Percentiles rank a stretch among this genome's conserved stretches.
These are phyloP conservation scores for Neodiprion virginianus DNA, from an alignment of 1,140 invertebrate species.

Conservation along the genomic window DNA sequence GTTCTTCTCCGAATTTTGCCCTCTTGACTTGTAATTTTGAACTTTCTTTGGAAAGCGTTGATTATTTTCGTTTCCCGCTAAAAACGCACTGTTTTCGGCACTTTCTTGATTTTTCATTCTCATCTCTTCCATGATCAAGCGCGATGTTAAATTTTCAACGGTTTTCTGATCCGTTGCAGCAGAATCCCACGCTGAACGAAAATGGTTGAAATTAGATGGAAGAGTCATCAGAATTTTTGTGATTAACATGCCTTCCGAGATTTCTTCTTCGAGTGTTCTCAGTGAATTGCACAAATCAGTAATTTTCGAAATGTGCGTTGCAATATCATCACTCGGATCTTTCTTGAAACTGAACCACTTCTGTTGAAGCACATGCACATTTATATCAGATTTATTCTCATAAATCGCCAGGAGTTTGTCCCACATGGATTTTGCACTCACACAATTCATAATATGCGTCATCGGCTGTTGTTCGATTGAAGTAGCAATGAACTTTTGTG, in stretches of 20 bases:
- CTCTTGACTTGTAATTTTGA: constrained; percentile 19
- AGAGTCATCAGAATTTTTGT: constrained; percentile 44
- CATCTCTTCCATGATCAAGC: constrained; percentile 6
- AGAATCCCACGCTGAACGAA: constrained; percentile 39
- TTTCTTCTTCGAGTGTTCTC: constrained; percentile 34
- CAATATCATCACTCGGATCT: constrained; percentile 23
- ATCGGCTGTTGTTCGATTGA: constrained; percentile 37
- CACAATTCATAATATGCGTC: constrained; percentile 37
- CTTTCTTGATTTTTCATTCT: constrained; percentile 11
- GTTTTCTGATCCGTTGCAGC: constrained; percentile 37
- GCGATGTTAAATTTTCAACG: constrained; percentile 31
- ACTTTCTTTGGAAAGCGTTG: constrained; percentile 16
- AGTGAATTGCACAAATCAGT: constrained; percentile 28
- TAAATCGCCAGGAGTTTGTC: constrained; percentile 32
- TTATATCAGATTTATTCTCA: constrained; percentile 27
- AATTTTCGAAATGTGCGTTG: background rate
- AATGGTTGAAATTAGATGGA: constrained; percentile 38
- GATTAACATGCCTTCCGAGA: constrained; percentile 39
- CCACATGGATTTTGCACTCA: constrained; percentile 33
- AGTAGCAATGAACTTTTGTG: constrained; percentile 38
- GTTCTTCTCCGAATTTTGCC: too few species aligned
- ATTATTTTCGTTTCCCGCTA: constrained; percentile 14
- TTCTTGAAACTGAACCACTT: constrained; percentile 27
- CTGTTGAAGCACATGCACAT: constrained; percentile 23
- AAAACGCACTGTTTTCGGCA: constrained; percentile 13